Evolutionary conservation across 2,113 vertebrate genomes (phyloP).

Genomic region (Peromyscus californicus): DNA sequence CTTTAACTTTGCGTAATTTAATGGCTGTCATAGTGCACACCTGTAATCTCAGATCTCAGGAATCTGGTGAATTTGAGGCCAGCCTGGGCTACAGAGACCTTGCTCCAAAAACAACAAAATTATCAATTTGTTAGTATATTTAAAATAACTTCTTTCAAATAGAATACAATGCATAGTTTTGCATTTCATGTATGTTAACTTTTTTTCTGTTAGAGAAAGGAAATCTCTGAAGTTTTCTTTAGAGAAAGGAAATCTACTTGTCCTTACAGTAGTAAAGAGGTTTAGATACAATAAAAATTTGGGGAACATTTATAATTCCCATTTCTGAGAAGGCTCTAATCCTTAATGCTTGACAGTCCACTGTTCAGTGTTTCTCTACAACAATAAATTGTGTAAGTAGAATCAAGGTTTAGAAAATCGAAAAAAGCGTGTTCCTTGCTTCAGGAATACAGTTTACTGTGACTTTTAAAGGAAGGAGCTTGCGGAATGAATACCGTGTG

Average conservation of each 20-base stretch:
- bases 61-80: neutral
- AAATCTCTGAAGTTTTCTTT: neutral
- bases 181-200: neutral
- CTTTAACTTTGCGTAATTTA: neutral
- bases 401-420: neutral
- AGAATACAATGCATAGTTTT: neutral
- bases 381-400: neutral
- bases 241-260: neutral
- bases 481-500: neutral
- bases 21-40: neutral
- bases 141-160: conserved; percentile 41
- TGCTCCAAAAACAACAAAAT: neutral
- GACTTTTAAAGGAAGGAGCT: neutral
- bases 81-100: neutral
- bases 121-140: neutral
- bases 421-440: neutral
- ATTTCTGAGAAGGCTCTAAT: neutral
- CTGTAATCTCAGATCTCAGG: neutral
- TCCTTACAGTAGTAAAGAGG: neutral
- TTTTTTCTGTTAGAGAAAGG: neutral
- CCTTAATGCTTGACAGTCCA: neutral
- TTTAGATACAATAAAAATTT: neutral
- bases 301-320: neutral
- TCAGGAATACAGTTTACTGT: neutral
- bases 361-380: neutral